Percentiles rank a stretch among this genome's conserved stretches.
Evolutionary conservation across 2,113 vertebrate species (phyloP).

Genomic region (Herpailurus yagouaroundi): DNA sequence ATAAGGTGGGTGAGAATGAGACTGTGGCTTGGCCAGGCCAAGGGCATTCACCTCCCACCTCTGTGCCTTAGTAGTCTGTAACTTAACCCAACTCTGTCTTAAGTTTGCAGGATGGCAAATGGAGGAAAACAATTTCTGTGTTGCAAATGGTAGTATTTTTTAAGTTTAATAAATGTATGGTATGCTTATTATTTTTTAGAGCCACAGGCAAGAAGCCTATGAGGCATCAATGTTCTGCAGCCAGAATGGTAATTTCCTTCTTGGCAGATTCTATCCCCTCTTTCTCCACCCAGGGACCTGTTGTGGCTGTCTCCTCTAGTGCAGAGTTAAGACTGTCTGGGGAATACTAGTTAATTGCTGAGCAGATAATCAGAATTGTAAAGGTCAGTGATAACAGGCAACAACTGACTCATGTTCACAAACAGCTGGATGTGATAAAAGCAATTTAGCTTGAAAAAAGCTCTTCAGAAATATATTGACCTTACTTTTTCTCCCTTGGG

Average conservation of each 20-base stretch:
- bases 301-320: background rate
- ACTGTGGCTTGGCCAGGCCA: background rate
- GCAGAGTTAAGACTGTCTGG: background rate
- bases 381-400: constrained; percentile 74
- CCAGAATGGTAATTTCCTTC: background rate
- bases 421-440: constrained; percentile 69
- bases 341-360: constrained; percentile 64
- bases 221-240: background rate
- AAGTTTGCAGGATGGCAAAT: background rate
- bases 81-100: background rate
- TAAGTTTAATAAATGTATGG: background rate
- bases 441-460: constrained; percentile 72
- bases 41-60: background rate
- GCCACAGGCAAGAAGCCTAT: background rate
- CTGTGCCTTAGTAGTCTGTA: background rate
- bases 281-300: background rate
- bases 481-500: constrained; percentile 23
- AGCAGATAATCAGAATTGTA: constrained; percentile 70
- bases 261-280: background rate
- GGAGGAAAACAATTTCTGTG: background rate
- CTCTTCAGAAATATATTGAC: constrained; percentile 52
- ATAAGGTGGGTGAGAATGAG: background rate
- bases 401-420: constrained; percentile 56
- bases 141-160: constrained; percentile 17
- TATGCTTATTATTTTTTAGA: constrained; percentile 19